Evolutionary conservation across 1,140 invertebrate genomes (phyloP), one percentile per base, ranked within the genome.

Genomic region (Pachyrhynchus sulphureomaculatus): DNA sequence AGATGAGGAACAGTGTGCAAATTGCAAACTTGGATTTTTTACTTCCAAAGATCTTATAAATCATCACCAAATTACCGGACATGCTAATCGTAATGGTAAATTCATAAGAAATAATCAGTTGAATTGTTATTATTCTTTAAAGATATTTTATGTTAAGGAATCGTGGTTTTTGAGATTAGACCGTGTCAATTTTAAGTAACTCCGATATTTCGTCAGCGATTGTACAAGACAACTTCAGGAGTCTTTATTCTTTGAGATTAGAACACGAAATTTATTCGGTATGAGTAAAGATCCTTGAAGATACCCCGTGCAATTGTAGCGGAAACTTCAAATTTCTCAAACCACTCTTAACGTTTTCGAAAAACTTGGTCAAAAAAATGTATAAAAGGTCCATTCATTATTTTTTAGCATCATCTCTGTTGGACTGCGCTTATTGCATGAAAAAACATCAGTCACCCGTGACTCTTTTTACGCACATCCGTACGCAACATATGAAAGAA

Each of bases 391-490:
- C n/a, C n/a, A n/a, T n/a, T n/a, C n/a, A n/a, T n/a, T n/a, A n/a
- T n/a, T 24, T 48, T 51, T 20, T 24, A 62, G 60, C 13, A 20
- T 37, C 37, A 29, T 2, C 23, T 9, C 55, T 55, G 3, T 84
- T 79, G 54, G 78, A 87, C 69, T 90, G 88, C 72, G 81, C 84
- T 57, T 88, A 86, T 68, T 90, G 88, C 72, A 77, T 81, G 34
- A 86, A 85, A 72, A 76, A 81, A 48, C 87, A 88, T 66, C 78
- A 83, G 26, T 79, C 86, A 34, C 83, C 84, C 66, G 75, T 79
- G 5, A 84, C 85, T 70, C 75, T 89, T 12, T 88, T 87, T 74
- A 80, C 82, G 13, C 88, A 90, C 72, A 78, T 88, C 62, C 82
- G 84, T 70, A 77, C 78, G 5, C 73, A 79, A 66, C 87, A 89